A percentile compares a stretch with the other conserved stretches of the same genome.
Conservation (phyloP, 2,113 vertebrate genomes). For the Lanius collurio region DNA sequence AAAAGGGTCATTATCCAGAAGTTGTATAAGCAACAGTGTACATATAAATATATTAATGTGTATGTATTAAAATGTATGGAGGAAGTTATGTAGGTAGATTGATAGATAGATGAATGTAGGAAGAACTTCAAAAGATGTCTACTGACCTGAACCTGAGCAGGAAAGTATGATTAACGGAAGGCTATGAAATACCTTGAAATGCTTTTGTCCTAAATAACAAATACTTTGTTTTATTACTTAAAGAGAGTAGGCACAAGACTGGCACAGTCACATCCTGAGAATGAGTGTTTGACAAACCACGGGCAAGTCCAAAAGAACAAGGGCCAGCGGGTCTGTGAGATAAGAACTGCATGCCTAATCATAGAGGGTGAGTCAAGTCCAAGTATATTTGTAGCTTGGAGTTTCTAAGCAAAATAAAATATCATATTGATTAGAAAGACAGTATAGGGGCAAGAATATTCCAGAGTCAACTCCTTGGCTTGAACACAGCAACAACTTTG, state of each 20-base stretch:
- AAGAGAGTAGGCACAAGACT: not conserved
- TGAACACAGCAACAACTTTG: not conserved
- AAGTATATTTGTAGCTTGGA: not conserved
- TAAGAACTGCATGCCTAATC: not conserved
- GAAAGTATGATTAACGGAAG: not conserved
- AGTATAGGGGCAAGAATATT: not conserved
- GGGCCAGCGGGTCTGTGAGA: not conserved
- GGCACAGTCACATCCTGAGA: not conserved
- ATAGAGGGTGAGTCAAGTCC: not conserved
- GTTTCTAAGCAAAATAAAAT: not conserved
- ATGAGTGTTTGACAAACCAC: not conserved
- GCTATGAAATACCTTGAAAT: not conserved
- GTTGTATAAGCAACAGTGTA: not conserved
- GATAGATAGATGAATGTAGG: not conserved
- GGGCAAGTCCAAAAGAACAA: not conserved
- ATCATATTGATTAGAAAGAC: not conserved
- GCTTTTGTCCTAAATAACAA: not conserved
- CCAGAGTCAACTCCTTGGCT: not conserved
- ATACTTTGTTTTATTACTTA: not conserved
- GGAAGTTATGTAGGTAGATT: not conserved
- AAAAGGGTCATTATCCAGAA: not conserved
- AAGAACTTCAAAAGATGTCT: not conserved
- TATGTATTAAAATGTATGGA: not conserved
- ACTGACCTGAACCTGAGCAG: not conserved
- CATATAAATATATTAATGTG: not conserved